These are phyloP conservation scores for Mormyrus proboscirostris DNA, from an alignment of 2,797 vertebrate genomes.

Conservation along the genomic window DNA sequence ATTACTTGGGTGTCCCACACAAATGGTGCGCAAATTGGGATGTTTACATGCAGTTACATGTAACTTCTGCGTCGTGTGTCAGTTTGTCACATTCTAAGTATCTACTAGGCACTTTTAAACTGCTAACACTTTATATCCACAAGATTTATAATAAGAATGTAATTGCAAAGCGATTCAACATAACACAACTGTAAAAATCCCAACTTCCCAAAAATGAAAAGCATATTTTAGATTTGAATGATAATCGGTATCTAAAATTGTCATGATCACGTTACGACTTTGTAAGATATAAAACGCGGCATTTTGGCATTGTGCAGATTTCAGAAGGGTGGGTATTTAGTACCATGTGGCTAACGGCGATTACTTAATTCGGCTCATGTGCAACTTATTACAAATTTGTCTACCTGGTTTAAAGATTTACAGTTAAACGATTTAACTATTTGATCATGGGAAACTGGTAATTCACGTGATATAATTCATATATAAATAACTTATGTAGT, in stretches of 20 bases:
- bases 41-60: neutral
- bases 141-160: neutral
- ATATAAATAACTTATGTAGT: neutral
- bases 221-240: neutral
- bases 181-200: neutral
- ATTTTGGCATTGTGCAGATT: neutral
- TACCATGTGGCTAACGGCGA: constrained; percentile 25
- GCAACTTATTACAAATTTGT: constrained; percentile 11
- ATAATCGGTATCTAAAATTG: neutral
- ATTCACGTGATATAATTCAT: neutral
- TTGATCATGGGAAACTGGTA: neutral
- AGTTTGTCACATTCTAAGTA: neutral
- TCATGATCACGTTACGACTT: neutral
- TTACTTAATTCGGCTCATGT: neutral
- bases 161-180: neutral
- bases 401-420: constrained; percentile 11
- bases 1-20: constrained; percentile 31
- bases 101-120: neutral
- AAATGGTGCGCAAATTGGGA: constrained; percentile 41
- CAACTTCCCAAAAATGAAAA: neutral
- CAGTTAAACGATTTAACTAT: neutral
- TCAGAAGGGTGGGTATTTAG: neutral
- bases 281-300: neutral
- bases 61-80: neutral
- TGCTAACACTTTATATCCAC: neutral